These are phyloP conservation scores for Bembecia ichneumoniformis DNA, from an alignment of 2,888 invertebrate genomes.

Conservation along the genomic window DNA sequence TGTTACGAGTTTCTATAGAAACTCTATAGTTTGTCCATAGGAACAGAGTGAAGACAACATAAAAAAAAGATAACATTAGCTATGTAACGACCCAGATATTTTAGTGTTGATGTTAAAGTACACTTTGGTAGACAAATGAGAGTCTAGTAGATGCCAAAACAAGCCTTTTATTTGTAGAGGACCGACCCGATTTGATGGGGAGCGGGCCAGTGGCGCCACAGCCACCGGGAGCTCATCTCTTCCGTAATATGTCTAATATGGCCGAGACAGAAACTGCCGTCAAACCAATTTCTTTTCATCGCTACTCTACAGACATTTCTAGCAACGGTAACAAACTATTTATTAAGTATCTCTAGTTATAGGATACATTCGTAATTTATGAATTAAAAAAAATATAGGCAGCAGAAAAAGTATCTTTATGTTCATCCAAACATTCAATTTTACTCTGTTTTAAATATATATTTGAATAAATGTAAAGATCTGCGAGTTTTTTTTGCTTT, in stretches of 20 bases:
- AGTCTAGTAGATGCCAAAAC: constrained; percentile 3
- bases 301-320: constrained; percentile 20
- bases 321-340: background rate
- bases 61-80: no score
- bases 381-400: no score
- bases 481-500: no score
- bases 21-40: no score
- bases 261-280: constrained; percentile 23
- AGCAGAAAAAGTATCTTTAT: no score
- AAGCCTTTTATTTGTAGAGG: constrained; percentile 35
- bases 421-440: no score
- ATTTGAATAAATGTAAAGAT: no score
- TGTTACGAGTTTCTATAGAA: no score
- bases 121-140: background rate
- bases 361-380: no score
- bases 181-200: constrained; percentile 38
- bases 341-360: no score
- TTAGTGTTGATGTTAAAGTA: background rate
- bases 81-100: background rate
- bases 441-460: no score
- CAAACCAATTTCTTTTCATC: constrained; percentile 42
- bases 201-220: constrained; percentile 10
- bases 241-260: constrained; percentile 30
- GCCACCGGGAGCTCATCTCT: constrained; percentile 25
- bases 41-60: no score